Percentiles rank a stretch among this genome's conserved stretches.
Conservation (phyloP, 2,797 vertebrate genomes). For the Falco naumanni region DNA sequence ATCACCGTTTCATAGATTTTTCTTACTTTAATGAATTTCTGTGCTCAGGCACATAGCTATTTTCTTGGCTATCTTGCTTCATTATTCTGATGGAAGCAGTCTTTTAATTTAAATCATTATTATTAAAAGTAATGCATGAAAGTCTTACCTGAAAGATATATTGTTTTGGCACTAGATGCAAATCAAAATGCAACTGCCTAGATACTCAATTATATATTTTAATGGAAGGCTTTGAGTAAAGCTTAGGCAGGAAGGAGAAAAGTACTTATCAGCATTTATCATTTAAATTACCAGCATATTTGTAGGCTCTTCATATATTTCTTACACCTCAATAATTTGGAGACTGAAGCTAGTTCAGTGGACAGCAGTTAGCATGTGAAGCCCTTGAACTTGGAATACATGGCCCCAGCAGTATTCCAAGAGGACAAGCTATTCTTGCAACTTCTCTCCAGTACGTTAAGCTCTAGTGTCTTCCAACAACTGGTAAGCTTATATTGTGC, state of each 20-base stretch:
- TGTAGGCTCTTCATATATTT: background rate
- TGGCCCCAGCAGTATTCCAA: background rate
- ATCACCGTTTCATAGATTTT: constrained; percentile 1
- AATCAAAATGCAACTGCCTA: constrained; percentile 39
- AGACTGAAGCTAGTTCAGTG: background rate
- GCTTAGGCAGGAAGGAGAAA: background rate
- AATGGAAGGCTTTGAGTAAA: constrained; percentile 19
- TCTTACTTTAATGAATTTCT: constrained; percentile 15
- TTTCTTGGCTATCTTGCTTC: constrained; percentile 42
- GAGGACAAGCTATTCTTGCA: background rate
- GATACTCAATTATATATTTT: constrained; percentile 1
- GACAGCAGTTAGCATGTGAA: background rate
- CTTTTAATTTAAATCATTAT: constrained; percentile 34
- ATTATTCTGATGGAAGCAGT: constrained; percentile 41
- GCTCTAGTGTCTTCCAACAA: background rate
- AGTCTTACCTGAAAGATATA: constrained; percentile 34
- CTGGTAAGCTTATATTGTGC: background rate
- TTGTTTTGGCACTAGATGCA: constrained; percentile 10
- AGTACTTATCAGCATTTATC: constrained; percentile 18
- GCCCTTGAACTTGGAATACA: background rate
- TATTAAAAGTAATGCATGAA: constrained; percentile 9
- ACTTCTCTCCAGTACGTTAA: background rate
- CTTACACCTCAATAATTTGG: background rate
- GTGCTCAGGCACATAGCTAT: background rate
- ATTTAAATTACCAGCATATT: background rate